These are phyloP conservation scores for Xestia rhomboidea DNA, from an alignment of 2,888 invertebrate species.

Conservation along the genomic window DNA sequence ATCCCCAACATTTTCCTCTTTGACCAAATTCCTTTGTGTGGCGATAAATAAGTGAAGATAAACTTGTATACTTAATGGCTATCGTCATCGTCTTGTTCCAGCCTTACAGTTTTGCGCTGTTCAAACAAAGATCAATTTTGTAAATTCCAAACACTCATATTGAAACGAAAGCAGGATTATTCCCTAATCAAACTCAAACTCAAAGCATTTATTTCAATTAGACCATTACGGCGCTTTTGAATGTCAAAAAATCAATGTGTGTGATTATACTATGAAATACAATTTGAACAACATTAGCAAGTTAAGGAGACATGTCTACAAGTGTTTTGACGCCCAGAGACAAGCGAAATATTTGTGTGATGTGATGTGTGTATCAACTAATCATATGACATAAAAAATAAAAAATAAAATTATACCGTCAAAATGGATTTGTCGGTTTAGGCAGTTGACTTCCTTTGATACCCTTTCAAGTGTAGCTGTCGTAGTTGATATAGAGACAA, in stretches of 20 bases:
- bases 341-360: slow-evolving; percentile 21
- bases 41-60: not conserved
- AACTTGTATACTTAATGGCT: not conserved
- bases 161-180: not conserved
- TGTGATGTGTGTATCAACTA: not conserved
- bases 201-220: too few relatives aligned
- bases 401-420: slow-evolving; percentile 3
- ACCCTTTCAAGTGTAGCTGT: not conserved
- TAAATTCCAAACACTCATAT: not conserved
- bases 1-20: slow-evolving; percentile 1
- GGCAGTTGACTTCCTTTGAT: not conserved
- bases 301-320: slow-evolving; percentile 2
- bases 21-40: not conserved
- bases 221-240: too few relatives aligned
- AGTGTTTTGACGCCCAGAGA: not conserved
- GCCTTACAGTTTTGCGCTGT: not conserved
- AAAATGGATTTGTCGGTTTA: slow-evolving; percentile 20
- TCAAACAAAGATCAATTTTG: not conserved
- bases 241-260: too few relatives aligned
- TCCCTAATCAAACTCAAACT: not conserved
- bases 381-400: not conserved
- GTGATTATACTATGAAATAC: not conserved
- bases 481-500: not conserved
- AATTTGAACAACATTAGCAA: not conserved
- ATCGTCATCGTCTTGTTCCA: not conserved